Percentiles rank a stretch among this genome's conserved stretches.
These are phyloP conservation scores for Lates calcarifer DNA, from an alignment of 2,113 vertebrate species.

Conservation along the genomic window DNA sequence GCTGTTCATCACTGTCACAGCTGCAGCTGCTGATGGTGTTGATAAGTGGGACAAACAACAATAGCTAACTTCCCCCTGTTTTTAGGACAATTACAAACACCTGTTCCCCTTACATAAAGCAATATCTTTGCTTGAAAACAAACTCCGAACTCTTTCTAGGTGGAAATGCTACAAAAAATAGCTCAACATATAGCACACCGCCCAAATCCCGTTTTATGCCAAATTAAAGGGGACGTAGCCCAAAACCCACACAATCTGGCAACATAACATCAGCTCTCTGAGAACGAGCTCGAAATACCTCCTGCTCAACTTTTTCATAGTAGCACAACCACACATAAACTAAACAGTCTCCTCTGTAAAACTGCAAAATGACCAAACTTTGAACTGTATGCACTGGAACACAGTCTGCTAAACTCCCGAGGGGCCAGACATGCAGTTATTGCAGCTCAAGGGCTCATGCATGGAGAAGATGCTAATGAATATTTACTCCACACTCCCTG, in stretches of 20 bases:
- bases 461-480: not conserved
- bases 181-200: too few relatives aligned
- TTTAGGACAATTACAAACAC: too few relatives aligned
- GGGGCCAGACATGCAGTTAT: not conserved
- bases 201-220: too few relatives aligned
- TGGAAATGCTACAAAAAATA: too few relatives aligned
- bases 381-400: not conserved
- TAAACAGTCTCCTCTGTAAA: not conserved
- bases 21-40: too few relatives aligned
- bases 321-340: not conserved
- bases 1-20: not conserved
- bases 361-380: not conserved
- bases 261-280: not conserved
- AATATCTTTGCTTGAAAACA: too few relatives aligned
- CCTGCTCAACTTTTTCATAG: not conserved
- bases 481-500: slow-evolving; percentile 2
- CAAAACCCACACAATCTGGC: not conserved
- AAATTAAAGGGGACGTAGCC: too few relatives aligned
- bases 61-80: not conserved
- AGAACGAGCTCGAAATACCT: not conserved
- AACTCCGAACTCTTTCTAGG: too few relatives aligned
- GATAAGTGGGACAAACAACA: too few relatives aligned
- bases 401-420: not conserved
- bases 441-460: slow-evolving; percentile 10
- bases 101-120: not conserved